Percentiles rank a stretch among this genome's conserved stretches.
Conservation (phyloP, 2,113 vertebrate genomes). For the Notarius lentiginosus region DNA sequence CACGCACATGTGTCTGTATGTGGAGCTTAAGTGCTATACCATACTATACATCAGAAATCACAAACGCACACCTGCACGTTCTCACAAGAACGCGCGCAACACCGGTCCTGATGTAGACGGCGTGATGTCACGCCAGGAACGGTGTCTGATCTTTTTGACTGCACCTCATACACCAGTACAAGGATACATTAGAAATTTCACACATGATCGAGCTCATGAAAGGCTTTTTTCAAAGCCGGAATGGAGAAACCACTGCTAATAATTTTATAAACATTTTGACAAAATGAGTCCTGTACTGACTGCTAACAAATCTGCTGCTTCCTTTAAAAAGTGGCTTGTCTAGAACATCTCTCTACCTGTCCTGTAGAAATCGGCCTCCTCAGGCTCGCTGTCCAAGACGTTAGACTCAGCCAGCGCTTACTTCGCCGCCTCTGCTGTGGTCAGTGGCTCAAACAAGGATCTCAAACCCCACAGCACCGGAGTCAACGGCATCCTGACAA, state of each 20-base stretch:
- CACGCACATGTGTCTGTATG: slow-evolving; percentile 75
- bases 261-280: not conserved
- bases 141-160: no score
- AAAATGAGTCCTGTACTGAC: not conserved
- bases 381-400: slow-evolving; percentile 84
- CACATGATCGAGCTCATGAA: not conserved
- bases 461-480: slow-evolving; percentile 71
- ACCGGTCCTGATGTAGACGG: no score
- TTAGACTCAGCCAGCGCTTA: slow-evolving; percentile 91
- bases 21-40: not conserved
- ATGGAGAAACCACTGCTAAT: not conserved
- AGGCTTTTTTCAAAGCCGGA: not conserved
- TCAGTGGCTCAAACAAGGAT: slow-evolving; percentile 82
- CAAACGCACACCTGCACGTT: no score
- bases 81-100: no score
- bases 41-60: not conserved
- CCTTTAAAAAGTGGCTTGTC: not conserved
- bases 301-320: not conserved
- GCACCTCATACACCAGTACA: no score
- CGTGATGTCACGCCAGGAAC: no score
- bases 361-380: slow-evolving; percentile 74
- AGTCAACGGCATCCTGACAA: slow-evolving; percentile 81
- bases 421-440: slow-evolving; percentile 90
- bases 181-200: not conserved
- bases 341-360: not conserved